Percentiles rank a stretch among this genome's conserved stretches.
phyloP scores from a whole-genome alignment of 2,113 vertebrate species.

The Podarcis muralis region DNA sequence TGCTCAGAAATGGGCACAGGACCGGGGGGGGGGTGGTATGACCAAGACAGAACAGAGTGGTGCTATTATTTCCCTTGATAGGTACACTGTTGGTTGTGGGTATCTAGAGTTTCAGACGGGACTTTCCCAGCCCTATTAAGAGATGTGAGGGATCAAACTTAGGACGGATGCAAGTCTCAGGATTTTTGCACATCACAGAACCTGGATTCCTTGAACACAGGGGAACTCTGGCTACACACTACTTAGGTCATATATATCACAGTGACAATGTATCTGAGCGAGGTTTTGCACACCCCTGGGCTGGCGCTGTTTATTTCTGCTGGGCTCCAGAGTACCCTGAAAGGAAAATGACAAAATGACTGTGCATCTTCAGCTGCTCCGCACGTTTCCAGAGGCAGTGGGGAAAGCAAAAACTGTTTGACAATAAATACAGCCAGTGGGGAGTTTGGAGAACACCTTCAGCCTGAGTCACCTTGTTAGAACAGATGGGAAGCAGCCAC shows the following conservation, averaged over 20 bases:
- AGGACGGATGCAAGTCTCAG: background rate
- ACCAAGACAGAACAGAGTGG: background rate
- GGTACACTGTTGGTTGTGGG: no score
- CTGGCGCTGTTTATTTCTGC: background rate
- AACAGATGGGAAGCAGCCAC: background rate
- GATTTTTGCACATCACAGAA: no score
- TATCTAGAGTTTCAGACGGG: background rate
- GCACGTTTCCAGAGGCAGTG: background rate
- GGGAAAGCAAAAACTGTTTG: background rate
- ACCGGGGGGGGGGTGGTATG: background rate
- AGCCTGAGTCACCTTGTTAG: background rate
- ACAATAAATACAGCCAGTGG: background rate
- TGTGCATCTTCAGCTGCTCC: background rate
- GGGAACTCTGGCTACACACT: background rate
- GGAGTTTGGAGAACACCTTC: background rate
- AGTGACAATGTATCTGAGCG: background rate
- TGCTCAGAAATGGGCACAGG: background rate
- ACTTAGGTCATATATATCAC: background rate
- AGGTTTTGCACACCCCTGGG: background rate
- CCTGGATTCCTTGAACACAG: background rate
- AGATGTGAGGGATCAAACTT: background rate
- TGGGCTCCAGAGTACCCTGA: background rate
- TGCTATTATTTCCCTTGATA: background rate
- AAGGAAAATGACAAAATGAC: background rate
- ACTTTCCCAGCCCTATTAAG: background rate